Evolutionary conservation across 2,113 vertebrate genomes (phyloP), one percentile per base, ranked within the genome.

Genomic region (Chrysemys picta): DNA sequence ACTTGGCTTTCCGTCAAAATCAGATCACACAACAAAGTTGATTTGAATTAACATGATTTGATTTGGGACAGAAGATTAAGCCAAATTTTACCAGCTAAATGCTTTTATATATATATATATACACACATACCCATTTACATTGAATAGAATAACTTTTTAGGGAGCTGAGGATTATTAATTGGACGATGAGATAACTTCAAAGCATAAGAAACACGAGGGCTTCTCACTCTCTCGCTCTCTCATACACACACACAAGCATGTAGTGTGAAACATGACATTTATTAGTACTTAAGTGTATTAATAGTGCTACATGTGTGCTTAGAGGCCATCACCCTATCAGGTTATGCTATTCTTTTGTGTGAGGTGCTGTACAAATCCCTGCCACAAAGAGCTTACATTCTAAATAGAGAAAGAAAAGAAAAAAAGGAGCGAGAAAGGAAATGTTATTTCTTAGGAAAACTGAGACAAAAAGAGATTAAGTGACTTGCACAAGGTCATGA

Each of bases 31-130:
- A 85, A 80, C 87, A 89, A 94, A 97, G 79, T 92, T 97, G 91
- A 98, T 97, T 94, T 86, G 92, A 96, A 91, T 78, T 94, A 96
- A 96, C 97, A 69, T 97, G 91, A 98, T 98, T 98, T 97, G 96
- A 97, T 98, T 98, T 97, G 80, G 92, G 75, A 78, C 93, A 94
- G 93, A 95, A 97, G 91, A 96, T 97, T 98, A 97, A 97, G 92
- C 88, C 95, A 95, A 93, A 83, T 91, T 97, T 95, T 78, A 94
- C 86, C 91, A 96, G 92, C 92, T 95, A 97, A 94, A 89, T 89
- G 96, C 95, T 98, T 98, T 97, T 91, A 96, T 84, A 95, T 95
- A 6, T 29, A 12, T 57, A 42, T 42, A 42, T 97, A 42, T 91
- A 96, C 82, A 95, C 95, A 6, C 13, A 12, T 57, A 91, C 80